Base-by-base conservation (phyloP, 2,888 invertebrate genomes). In the Adineta ricciae region DNA sequence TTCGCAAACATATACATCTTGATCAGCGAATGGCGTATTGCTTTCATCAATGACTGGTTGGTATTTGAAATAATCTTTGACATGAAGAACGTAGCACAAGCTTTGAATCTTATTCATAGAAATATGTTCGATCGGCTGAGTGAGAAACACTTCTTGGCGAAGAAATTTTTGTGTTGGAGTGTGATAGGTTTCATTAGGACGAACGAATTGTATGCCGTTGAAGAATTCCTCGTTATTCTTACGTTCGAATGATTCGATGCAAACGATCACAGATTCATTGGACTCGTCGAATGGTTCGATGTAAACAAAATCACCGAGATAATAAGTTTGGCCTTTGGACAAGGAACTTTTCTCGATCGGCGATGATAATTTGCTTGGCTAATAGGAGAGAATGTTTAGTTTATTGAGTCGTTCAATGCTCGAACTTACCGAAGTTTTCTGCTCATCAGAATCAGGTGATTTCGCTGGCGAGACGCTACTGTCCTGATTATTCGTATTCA, bases 1-100 rank as follows among this genome's bases (percentile, higher is more conserved):
- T 91, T 99, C 98, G 90, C 98, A 98, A 0, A 98, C 97, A 89
- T 94, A 99, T 1, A 98, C 94, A 91, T 99, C 97, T 89, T 95
- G 95, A 87, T 96, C 96, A 0, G 93, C 93, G n/a, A 78, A 41
- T 41, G 8, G 5, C 11, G 19, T 38, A n/a, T 78, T 11, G n/a
- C 24, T 50, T 85, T 88, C 46, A 8, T 50, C 87, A 87, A 91
- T 91, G 89, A 95, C 94, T 0, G 97, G 96, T 87, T 93, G 93
- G 90, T 93, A 93, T 89, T 95, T 94, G 90, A 97, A 95, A 91
- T 96, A 98, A 89, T 98, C 96, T 89, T 95, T 95, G 50, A 96
- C 95, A 89, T 94, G 95, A 93, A 98, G 94, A 32, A 99, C 96
- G 89, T 94, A 94, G 90, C 98, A 98, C 88, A 94, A 93, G 8